A percentile compares a stretch with the other conserved stretches of the same genome.
Conservation (phyloP, 1,140 invertebrate genomes). For the Prorops nasuta region DNA sequence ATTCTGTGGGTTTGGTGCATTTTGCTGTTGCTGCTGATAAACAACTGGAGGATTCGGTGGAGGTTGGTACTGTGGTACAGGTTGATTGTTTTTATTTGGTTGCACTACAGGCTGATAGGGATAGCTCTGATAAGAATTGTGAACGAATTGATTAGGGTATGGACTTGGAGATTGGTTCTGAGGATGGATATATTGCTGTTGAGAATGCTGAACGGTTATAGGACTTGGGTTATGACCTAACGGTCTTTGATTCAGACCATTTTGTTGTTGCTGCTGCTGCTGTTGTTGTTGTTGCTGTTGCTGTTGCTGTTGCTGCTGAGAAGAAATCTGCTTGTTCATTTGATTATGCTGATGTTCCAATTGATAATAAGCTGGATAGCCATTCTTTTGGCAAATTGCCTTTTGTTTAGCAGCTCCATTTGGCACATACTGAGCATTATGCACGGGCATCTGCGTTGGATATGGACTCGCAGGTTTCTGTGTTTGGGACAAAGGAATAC, state of each 20-base stretch:
- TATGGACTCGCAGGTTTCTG: constrained; percentile 50
- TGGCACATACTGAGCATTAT: constrained; percentile 28
- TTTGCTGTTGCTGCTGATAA: constrained; percentile 39
- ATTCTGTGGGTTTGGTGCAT: constrained; percentile 28
- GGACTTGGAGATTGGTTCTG: constrained; percentile 41
- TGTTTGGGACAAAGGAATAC: constrained; percentile 34
- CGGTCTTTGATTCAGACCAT: constrained; percentile 38
- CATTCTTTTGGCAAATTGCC: constrained; percentile 31
- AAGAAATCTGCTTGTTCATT: constrained; percentile 45
- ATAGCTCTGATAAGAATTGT: constrained; percentile 40
- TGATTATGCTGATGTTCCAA: constrained; percentile 53
- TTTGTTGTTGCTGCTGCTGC: constrained; percentile 25
- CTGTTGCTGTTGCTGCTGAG: constrained; percentile 21
- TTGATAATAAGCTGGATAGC: constrained; percentile 43
- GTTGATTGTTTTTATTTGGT: constrained; percentile 43
- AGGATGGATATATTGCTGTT: constrained; percentile 36
- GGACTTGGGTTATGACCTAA: constrained; percentile 42
- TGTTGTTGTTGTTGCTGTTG: too few relatives aligned
- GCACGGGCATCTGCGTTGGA: constrained; percentile 40
- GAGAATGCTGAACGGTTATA: constrained; percentile 46
- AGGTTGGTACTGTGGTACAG: constrained; percentile 47
- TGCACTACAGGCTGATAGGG: constrained; percentile 40
- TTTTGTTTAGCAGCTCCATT: background rate
- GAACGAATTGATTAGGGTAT: constrained; percentile 40
- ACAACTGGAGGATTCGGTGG: constrained; percentile 36